Conservation (phyloP, 2,113 vertebrate species). For the Rutilus rutilus region DNA sequence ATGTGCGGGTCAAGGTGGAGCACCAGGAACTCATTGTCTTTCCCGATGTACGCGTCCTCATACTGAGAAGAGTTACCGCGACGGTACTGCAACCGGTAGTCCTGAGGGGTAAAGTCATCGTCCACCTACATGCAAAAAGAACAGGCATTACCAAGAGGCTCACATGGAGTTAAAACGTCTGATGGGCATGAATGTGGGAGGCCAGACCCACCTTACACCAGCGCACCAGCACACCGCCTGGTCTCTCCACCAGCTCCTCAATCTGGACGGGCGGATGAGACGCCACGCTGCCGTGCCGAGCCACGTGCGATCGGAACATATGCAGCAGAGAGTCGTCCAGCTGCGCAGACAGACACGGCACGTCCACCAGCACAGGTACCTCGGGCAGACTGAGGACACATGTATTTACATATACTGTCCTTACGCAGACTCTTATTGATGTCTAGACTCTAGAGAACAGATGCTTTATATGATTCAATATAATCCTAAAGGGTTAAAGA, state of each 20-base stretch:
- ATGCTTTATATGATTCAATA: too few relatives aligned
- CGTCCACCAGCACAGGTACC: conserved; percentile 93
- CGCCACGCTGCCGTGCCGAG: conserved; percentile 86
- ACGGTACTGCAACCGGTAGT: conserved; percentile 91
- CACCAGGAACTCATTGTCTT: conserved; percentile 88
- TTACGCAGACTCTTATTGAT: too few relatives aligned
- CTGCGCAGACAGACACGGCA: conserved; percentile 94
- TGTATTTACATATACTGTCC: background rate
- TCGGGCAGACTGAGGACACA: conserved; percentile 85
- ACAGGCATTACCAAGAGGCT: background rate
- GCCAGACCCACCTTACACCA: conserved; percentile 91
- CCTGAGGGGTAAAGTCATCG: conserved; percentile 87
- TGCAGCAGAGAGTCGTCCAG: conserved; percentile 90
- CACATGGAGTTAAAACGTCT: background rate
- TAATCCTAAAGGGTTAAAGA: too few relatives aligned
- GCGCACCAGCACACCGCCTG: conserved; percentile 90
- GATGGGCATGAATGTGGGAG: background rate
- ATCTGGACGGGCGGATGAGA: conserved; percentile 94
- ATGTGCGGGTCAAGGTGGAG: conserved; percentile 88
- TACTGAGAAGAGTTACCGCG: conserved; percentile 82
- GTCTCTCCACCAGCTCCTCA: conserved; percentile 92
- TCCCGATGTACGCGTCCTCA: conserved; percentile 89
- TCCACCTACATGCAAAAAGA: conserved; percentile 81
- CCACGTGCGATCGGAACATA: conserved; percentile 84
- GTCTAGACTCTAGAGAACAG: too few relatives aligned